phyloP scores from a whole-genome alignment of 2,888 invertebrate genomes.

The Lordiphosa fenestrarum region DNA sequence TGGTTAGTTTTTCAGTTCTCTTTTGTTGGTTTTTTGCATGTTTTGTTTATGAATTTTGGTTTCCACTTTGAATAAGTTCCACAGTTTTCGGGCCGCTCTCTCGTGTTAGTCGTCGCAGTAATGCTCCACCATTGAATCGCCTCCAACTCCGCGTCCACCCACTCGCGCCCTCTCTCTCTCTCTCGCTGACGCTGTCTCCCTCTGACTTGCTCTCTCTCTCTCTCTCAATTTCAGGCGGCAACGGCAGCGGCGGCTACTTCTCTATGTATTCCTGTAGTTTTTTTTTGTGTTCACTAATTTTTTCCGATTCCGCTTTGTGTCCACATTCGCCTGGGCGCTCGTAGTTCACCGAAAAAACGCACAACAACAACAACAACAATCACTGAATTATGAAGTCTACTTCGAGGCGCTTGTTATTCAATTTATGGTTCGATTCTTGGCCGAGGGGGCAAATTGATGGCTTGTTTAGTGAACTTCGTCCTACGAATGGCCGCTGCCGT shows the following conservation, averaged over 20 bases:
- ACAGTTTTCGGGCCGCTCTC: conserved; percentile 35
- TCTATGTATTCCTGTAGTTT: conserved; percentile 43
- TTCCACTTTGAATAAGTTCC: conserved; percentile 40
- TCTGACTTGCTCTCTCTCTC: conserved; percentile 5
- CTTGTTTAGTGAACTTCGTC: no score
- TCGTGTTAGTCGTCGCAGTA: conserved; percentile 8
- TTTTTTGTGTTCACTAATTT: conserved; percentile 35
- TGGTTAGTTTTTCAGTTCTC: conserved; percentile 2
- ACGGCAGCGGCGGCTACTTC: conserved; percentile 58
- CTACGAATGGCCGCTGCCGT: no score
- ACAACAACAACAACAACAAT: conserved; percentile 28
- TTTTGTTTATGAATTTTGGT: conserved; percentile 54
- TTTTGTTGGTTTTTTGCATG: conserved; percentile 15
- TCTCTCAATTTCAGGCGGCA: conserved; percentile 47
- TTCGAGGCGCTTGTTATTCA: conserved; percentile 23
- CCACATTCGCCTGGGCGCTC: conserved; percentile 49
- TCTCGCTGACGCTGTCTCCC: conserved; percentile 16
- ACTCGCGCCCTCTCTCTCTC: conserved; percentile 18
- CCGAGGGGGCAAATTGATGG: no score
- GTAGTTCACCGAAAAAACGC: conserved; percentile 47
- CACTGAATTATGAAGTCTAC: conserved; percentile 20
- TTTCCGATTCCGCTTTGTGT: conserved; percentile 49
- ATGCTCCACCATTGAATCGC: conserved; percentile 1
- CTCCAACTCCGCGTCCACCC: conserved; percentile 26
- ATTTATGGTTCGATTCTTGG: no score